Percentiles rank a stretch among this genome's conserved stretches.
phyloP scores from a whole-genome alignment of 2,888 invertebrate genomes.

The Melanchra persicariae region DNA sequence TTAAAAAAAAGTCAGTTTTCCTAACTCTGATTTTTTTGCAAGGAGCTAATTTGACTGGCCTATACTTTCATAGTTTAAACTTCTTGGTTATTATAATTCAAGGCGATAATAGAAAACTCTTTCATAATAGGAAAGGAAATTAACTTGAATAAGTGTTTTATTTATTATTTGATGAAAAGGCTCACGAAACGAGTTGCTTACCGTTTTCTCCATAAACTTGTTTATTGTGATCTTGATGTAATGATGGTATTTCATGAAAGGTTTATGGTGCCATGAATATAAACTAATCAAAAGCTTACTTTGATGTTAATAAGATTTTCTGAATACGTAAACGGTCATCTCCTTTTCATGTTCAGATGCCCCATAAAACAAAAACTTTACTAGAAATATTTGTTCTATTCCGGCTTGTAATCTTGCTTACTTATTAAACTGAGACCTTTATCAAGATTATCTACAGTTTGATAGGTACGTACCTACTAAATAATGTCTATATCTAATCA shows the following conservation, averaged over 20 bases:
- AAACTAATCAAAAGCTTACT: background rate
- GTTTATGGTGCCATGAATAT: background rate
- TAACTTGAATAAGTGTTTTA: background rate
- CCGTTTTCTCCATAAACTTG: constrained; percentile 16
- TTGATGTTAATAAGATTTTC: background rate
- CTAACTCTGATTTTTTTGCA: too few relatives aligned
- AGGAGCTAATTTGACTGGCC: too few relatives aligned
- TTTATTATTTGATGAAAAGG: constrained; percentile 9
- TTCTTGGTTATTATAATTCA: too few relatives aligned
- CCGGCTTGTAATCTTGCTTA: background rate
- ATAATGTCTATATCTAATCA: too few relatives aligned
- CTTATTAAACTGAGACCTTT: background rate
- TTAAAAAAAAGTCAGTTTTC: too few relatives aligned
- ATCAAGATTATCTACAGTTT: too few relatives aligned
- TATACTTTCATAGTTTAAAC: too few relatives aligned
- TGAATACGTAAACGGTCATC: background rate
- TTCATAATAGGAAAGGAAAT: background rate
- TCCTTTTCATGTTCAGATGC: background rate
- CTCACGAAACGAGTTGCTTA: constrained; percentile 9
- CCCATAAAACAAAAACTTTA: background rate
- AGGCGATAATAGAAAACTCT: too few relatives aligned
- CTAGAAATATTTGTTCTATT: background rate
- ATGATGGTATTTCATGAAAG: constrained; percentile 1
- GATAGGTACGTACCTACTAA: too few relatives aligned
- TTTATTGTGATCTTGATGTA: constrained; percentile 4